These are phyloP conservation scores for Chanos chanos DNA, from an alignment of 2,797 vertebrate genomes.

Conservation along the genomic window DNA sequence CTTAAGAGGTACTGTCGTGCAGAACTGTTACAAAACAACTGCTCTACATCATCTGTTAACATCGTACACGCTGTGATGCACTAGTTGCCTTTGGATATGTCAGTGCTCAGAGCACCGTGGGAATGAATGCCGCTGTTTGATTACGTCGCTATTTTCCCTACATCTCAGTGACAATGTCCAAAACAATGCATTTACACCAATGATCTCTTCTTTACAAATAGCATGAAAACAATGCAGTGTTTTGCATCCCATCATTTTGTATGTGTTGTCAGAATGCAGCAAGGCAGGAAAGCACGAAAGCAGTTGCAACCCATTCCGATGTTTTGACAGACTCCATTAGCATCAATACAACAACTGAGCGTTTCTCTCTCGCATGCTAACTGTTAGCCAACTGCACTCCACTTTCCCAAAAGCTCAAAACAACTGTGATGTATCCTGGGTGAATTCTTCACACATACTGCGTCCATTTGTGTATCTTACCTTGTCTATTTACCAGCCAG, in stretches of 20 bases:
- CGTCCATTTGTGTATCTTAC: too few relatives aligned
- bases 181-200: not conserved
- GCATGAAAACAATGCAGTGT: too few relatives aligned
- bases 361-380: not conserved
- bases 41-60: not conserved
- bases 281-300: not conserved
- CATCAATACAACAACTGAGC: slow-evolving; percentile 13
- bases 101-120: too few relatives aligned
- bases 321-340: slow-evolving; percentile 43
- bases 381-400: slow-evolving; percentile 1
- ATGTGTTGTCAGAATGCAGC: not conserved
- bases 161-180: not conserved
- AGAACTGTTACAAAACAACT: slow-evolving; percentile 9
- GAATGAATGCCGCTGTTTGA: too few relatives aligned
- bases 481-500: too few relatives aligned
- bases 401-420: not conserved
- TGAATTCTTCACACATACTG: too few relatives aligned
- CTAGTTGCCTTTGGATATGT: too few relatives aligned
- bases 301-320: slow-evolving; percentile 7
- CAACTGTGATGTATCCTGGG: too few relatives aligned
- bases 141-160: too few relatives aligned
- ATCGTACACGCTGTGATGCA: not conserved
- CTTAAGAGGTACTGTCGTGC: too few relatives aligned
- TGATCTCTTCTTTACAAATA: too few relatives aligned
- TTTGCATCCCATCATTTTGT: too few relatives aligned